A percentile compares a stretch with the other conserved stretches of the same genome.
These are phyloP conservation scores for Lophius piscatorius DNA, from an alignment of 2,113 vertebrate species.

Conservation along the genomic window DNA sequence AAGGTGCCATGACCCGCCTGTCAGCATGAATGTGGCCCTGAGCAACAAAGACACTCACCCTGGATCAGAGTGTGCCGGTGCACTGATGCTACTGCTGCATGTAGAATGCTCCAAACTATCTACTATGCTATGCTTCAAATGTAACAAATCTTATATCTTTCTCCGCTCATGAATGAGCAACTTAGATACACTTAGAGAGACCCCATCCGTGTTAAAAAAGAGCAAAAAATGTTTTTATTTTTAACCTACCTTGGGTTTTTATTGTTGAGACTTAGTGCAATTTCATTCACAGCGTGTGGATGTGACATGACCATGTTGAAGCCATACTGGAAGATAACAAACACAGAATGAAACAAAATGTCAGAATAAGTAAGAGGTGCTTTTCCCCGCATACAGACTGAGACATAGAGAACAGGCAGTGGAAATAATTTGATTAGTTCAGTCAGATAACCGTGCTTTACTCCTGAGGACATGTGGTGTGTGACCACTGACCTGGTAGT, in stretches of 20 bases:
- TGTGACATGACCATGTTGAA: slow-evolving; percentile 99
- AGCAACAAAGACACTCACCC: slow-evolving; percentile 43
- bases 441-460: slow-evolving; percentile 23
- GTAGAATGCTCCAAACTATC: slow-evolving; percentile 8
- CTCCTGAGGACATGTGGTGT: neutral
- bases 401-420: slow-evolving; percentile 30
- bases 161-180: neutral
- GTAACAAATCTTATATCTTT: neutral
- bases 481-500: slow-evolving; percentile 88
- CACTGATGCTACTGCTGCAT: slow-evolving; percentile 13
- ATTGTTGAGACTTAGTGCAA: slow-evolving; percentile 97
- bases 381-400: slow-evolving; percentile 33
- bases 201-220: neutral
- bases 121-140: neutral
- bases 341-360: slow-evolving; percentile 46
- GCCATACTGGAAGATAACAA: slow-evolving; percentile 85
- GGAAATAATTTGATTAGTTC: slow-evolving; percentile 36
- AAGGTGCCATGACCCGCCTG: slow-evolving; percentile 52
- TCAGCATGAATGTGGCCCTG: slow-evolving; percentile 39
- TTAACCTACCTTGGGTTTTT: slow-evolving; percentile 90
- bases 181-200: neutral
- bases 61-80: slow-evolving; percentile 46
- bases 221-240: neutral
- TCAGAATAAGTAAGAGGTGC: slow-evolving; percentile 17
- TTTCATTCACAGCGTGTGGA: slow-evolving; percentile 96